Evolutionary conservation across 2,888 invertebrate genomes (phyloP).

Genomic region (Dryadula phaetusa): DNA sequence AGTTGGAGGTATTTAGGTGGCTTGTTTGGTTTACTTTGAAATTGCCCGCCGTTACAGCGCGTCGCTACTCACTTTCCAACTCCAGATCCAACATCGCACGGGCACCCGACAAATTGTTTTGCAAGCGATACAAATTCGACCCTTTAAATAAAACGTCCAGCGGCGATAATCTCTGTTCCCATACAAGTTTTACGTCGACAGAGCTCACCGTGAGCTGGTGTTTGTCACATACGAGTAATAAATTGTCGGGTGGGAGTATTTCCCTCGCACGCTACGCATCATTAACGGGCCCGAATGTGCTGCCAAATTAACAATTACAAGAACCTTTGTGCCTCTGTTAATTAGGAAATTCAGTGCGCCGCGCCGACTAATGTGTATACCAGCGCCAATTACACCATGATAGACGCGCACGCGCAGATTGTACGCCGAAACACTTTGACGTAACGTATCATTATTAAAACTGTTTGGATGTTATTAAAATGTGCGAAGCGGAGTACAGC

Average conservation of each 20-base stretch:
- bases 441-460: not conserved
- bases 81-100: constrained; percentile 51
- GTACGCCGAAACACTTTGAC: constrained; percentile 6
- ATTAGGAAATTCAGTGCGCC: constrained; percentile 71
- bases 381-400: constrained; percentile 47
- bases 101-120: constrained; percentile 69
- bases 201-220: constrained; percentile 54
- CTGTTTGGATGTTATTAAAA: not conserved
- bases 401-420: not conserved
- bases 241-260: constrained; percentile 59
- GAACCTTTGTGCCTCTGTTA: constrained; percentile 71
- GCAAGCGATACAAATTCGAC: constrained; percentile 67
- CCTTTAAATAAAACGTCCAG: constrained; percentile 68
- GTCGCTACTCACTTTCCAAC: constrained; percentile 47
- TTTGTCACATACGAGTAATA: constrained; percentile 72
- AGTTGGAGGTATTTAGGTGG: constrained; percentile 27
- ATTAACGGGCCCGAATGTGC: constrained; percentile 76
- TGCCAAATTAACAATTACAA: constrained; percentile 81
- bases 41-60: constrained; percentile 47
- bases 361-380: constrained; percentile 49
- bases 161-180: constrained; percentile 45
- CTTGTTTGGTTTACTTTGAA: constrained; percentile 44
- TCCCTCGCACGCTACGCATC: constrained; percentile 65
- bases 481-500: not conserved
- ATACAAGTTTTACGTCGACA: not conserved